Base-by-base conservation (phyloP, 2,797 vertebrate species). In the Sebastes umbrosus region DNA sequence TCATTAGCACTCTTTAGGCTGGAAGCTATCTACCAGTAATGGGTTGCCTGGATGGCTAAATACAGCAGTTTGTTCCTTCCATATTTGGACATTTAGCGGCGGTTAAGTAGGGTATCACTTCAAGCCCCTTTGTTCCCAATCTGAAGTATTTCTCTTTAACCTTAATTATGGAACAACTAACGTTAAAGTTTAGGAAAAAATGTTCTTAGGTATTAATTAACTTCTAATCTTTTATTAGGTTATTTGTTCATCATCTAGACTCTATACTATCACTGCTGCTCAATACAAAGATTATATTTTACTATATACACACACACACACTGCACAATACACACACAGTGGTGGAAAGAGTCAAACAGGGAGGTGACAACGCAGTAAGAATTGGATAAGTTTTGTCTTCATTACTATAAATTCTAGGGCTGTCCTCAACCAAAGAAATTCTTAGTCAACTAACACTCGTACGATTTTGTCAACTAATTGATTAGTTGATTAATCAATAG, bases 1-100 rank as follows among this genome's bases (percentile, higher is more conserved):
- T 91, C 87, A 91, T 93, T 93, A 90, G 74, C 80, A 80, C 71
- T 88, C 82, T 89, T 88, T 75, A 90, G 73, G 76, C 88, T 85
- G 83, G 79, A 64, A 90, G 88, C 88, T 71, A 87, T 85, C 70
- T 58, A 5, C 8, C 75, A 84, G 70, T 84, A 88, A 90, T 84
- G 83, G 83, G 88, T 72, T 86, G 69, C 76, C 69, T 81, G 83
- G 34, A 73, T 65, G 75, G 70, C 82, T 84, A 88, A 89, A 92
- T 84, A 85, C 79, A 84, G 73, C 85, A 74, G 59, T 69, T 67
- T 84, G 65, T 86, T 84, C 73, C 84, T 78, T 83, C 76, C 65
- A 82, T 81, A 85, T 86, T 84, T 88, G 72, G 81, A 76, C 75
- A 74, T 84, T 91, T 77, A 79, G 58, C 32, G 52, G 70, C 34